phyloP scores from a whole-genome alignment of 2,113 vertebrate genomes.

The Plotosus lineatus region DNA sequence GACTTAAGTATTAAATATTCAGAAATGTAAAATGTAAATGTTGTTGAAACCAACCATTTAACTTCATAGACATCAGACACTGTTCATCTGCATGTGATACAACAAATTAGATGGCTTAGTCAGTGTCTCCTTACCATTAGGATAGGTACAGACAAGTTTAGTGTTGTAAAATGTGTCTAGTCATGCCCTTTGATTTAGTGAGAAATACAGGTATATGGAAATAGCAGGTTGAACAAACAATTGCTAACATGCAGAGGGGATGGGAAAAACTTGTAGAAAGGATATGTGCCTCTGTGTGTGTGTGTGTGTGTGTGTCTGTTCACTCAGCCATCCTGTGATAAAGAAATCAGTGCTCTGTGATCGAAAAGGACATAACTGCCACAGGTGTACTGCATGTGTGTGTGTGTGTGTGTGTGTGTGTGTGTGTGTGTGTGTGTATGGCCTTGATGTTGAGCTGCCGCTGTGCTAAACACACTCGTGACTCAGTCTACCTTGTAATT shows the following conservation, averaged over 20 bases:
- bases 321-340: constrained; percentile 19
- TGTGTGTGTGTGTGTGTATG: constrained; percentile 29
- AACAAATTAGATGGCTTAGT: constrained; percentile 37
- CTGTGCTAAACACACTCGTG: constrained; percentile 51
- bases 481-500: constrained; percentile 52
- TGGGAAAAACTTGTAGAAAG: constrained; percentile 29
- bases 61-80: constrained; percentile 4
- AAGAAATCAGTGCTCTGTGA: constrained; percentile 38
- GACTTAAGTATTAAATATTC: background rate
- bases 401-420: constrained; percentile 34
- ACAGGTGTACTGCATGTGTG: constrained; percentile 29
- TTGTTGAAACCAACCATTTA: background rate
- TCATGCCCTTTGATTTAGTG: constrained; percentile 26
- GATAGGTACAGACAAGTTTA: constrained; percentile 17
- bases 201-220: constrained; percentile 1
- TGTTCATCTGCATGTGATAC: background rate
- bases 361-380: constrained; percentile 44
- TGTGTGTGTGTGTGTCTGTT: background rate
- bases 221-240: constrained; percentile 20
- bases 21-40: background rate
- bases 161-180: constrained; percentile 15
- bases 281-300: constrained; percentile 46
- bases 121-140: background rate
- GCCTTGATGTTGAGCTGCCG: constrained; percentile 49
- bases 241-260: constrained; percentile 5